These are phyloP conservation scores for Rhopalosiphum maidis DNA, from an alignment of 1,140 invertebrate species.

Conservation along the genomic window DNA sequence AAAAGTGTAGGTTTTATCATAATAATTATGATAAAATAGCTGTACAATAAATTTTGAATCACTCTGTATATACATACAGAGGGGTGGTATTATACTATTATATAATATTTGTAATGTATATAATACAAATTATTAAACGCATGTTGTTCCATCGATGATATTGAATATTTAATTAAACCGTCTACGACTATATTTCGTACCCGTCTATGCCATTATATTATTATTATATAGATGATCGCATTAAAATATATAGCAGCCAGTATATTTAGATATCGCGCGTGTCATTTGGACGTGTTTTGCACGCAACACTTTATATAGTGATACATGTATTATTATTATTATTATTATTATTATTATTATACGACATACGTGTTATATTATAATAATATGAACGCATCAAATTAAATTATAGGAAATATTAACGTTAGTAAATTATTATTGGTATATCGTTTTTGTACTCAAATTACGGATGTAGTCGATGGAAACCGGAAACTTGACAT, in stretches of 20 bases:
- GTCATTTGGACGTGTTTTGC: background rate
- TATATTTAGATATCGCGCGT: constrained; percentile 8
- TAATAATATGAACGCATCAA: background rate
- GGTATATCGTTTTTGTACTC: background rate
- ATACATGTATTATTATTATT: background rate
- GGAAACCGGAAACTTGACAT: constrained; percentile 12
- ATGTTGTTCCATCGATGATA: background rate
- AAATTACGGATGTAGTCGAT: background rate
- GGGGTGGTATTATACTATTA: too few relatives aligned
- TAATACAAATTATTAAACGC: too few relatives aligned
- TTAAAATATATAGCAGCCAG: background rate
- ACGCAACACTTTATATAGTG: background rate
- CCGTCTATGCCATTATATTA: background rate
- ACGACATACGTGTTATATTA: background rate
- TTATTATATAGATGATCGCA: background rate
- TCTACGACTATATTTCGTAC: background rate
- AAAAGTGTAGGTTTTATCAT: too few relatives aligned
- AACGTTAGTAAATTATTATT: background rate
- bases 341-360: background rate
- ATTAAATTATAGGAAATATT: background rate
- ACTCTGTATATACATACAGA: too few relatives aligned
- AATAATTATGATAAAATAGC: too few relatives aligned
- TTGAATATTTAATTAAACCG: background rate
- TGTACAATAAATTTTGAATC: too few relatives aligned
- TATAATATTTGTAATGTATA: too few relatives aligned